These are phyloP conservation scores for Aleiodes leptofemur DNA, from an alignment of 2,888 invertebrate species.

Conservation along the genomic window DNA sequence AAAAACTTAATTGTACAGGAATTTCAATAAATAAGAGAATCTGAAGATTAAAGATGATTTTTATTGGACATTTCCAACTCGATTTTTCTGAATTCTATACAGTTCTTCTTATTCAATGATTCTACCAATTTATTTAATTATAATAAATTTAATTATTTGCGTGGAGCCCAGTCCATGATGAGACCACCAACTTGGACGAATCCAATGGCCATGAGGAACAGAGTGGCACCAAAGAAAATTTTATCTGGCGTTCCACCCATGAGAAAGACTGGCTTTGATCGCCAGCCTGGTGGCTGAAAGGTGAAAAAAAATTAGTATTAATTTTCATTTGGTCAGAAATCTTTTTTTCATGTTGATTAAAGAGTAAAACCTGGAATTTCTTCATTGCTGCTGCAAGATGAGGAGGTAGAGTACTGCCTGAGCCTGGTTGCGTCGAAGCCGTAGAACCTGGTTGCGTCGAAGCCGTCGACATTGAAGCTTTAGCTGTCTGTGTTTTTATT, in stretches of 20 bases:
- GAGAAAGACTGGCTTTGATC: constrained; percentile 44
- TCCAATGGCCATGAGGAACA: neutral
- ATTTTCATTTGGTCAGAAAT: neutral
- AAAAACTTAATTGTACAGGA: too few species aligned
- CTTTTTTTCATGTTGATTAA: neutral
- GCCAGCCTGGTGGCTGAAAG: constrained; percentile 13
- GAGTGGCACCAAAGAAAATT: constrained; percentile 46
- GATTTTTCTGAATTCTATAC: neutral
- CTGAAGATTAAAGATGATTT: neutral
- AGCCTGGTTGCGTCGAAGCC: neutral
- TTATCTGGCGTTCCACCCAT: constrained; percentile 52
- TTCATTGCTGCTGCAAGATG: constrained; percentile 44
- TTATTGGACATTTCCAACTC: neutral
- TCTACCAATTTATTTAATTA: constrained; percentile 13
- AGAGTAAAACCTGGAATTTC: constrained; percentile 46
- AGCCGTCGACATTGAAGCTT: neutral
- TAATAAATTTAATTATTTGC: constrained; percentile 13
- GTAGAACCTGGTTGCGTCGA: neutral
- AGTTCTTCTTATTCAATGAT: constrained; percentile 2
- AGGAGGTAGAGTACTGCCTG: constrained; percentile 34
- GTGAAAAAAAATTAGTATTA: neutral
- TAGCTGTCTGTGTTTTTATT: constrained; percentile 50
- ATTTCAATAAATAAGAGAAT: too few species aligned
- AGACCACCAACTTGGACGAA: constrained; percentile 6
- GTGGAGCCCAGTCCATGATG: neutral